Base-by-base conservation (phyloP, 2,797 vertebrate genomes). In the Lithobates pipiens region DNA sequence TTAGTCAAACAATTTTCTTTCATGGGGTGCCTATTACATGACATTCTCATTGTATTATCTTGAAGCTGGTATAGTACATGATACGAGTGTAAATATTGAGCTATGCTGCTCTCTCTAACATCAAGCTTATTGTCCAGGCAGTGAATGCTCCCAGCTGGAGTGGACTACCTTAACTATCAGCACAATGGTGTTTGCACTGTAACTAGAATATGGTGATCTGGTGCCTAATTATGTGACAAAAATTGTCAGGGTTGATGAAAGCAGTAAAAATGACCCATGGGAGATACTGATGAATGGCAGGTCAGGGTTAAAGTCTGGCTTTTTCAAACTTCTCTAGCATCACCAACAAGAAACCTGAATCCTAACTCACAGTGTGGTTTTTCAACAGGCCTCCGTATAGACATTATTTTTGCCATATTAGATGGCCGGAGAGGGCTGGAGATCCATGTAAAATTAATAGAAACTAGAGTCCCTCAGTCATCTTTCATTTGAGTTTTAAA, bases 141-240 rank as follows among this genome's bases (percentile, higher is more conserved):
- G 57, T 83, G 85, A 86, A 63, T 78, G 39, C 61, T 82, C 76
- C 76, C 85, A 86, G 85, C 85, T 86, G 85, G 80, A 87, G 23
- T 69, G 67, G 54, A 57, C 75, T 25, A 79, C 80, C 85, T 69
- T 86, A 86, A 86, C 75, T 50, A 89, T 90, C 89, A 90, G 89
- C 91, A 92, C 90, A 89, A 78, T 86, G 88, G 80, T 88, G 89
- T 89, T 89, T 90, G 86, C 84, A 79, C 87, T 89, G 89, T 86
- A 86, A 87, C 85, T 69, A 73, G 83, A 84, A 86, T 90, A 69
- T 88, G 86, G 87, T 2, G 86, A 76, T 0, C 29, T 74, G 80
- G 89, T 90, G 91, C 89, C 89, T 85, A 89, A 90, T 91, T 91
- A 92, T 86, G 76, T 76, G 91, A 90, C 0, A 23, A 90, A 86